These are phyloP conservation scores for Calosoma granatense DNA, from an alignment of 1,140 invertebrate genomes.

Conservation along the genomic window DNA sequence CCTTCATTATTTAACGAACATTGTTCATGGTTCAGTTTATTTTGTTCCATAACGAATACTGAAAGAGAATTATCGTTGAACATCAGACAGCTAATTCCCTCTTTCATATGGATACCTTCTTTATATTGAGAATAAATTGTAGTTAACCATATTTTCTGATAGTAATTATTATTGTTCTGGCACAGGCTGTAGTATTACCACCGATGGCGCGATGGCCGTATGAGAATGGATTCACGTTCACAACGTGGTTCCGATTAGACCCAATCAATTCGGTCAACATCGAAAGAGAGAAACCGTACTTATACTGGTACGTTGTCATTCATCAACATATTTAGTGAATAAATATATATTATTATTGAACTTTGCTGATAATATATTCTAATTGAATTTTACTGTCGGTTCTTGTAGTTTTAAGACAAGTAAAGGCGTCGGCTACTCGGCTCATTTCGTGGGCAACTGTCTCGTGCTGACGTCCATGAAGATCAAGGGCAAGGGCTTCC, in stretches of 20 bases:
- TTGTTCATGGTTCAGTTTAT: too few species aligned
- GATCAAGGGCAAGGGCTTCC: conserved; percentile 97
- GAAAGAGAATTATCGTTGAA: too few species aligned
- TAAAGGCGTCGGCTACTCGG: conserved; percentile 98
- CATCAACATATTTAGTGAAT: too few species aligned
- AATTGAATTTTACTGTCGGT: conserved; percentile 14
- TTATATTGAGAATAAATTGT: too few species aligned
- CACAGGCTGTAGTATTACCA: conserved; percentile 93
- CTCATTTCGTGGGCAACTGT: conserved; percentile 98
- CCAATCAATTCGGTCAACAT: conserved; percentile 98
- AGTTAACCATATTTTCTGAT: too few species aligned
- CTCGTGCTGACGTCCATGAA: conserved; percentile 98
- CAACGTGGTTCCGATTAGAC: conserved; percentile 97
- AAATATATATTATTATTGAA: not conserved
- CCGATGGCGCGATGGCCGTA: conserved; percentile 96
- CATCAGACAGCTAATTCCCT: too few species aligned
- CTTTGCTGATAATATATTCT: too few species aligned
- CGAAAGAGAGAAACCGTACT: conserved; percentile 95
- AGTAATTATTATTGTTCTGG: too few species aligned
- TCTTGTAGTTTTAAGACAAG: conserved; percentile 95
- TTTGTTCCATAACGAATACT: too few species aligned
- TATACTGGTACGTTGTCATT: conserved; percentile 83
- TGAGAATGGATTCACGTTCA: conserved; percentile 98
- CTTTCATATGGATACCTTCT: too few species aligned
- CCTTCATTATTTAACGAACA: too few species aligned